Evolutionary conservation across 2,113 vertebrate species (phyloP).

Genomic region (Siniperca chuatsi): DNA sequence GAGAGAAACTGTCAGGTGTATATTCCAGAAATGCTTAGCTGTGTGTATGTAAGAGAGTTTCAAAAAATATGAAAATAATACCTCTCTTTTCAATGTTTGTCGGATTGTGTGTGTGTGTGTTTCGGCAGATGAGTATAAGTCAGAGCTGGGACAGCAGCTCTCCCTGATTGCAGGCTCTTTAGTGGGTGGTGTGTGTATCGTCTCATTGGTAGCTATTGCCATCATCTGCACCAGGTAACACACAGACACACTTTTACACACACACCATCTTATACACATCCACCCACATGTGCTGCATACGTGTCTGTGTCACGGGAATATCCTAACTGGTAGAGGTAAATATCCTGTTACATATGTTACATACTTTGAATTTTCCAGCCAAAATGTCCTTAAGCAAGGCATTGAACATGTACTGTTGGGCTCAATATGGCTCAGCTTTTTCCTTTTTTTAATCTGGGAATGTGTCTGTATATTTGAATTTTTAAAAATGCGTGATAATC

Average conservation of each 20-base stretch:
- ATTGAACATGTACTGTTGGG: background rate
- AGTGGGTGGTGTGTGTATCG: slow-evolving; percentile 92
- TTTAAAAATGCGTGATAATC: background rate
- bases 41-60: slow-evolving; percentile 15
- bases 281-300: background rate
- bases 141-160: slow-evolving; percentile 93
- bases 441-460: background rate
- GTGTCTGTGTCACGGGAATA: background rate
- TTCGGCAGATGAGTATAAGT: slow-evolving; percentile 93
- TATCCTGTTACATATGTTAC: background rate
- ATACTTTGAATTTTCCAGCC: background rate
- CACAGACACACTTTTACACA: background rate
- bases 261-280: background rate
- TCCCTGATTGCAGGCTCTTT: slow-evolving; percentile 93
- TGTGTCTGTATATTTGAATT: background rate
- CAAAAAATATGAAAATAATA: slow-evolving; percentile 16
- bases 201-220: slow-evolving; percentile 93
- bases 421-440: background rate
- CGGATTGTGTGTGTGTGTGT: slow-evolving; percentile 20
- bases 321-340: background rate
- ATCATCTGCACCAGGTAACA: slow-evolving; percentile 94
- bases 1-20: slow-evolving; percentile 27
- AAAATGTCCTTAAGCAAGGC: background rate
- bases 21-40: slow-evolving; percentile 16
- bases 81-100: background rate